These are phyloP conservation scores for Vespertilio murinus DNA, from an alignment of 2,797 vertebrate species.

Conservation along the genomic window DNA sequence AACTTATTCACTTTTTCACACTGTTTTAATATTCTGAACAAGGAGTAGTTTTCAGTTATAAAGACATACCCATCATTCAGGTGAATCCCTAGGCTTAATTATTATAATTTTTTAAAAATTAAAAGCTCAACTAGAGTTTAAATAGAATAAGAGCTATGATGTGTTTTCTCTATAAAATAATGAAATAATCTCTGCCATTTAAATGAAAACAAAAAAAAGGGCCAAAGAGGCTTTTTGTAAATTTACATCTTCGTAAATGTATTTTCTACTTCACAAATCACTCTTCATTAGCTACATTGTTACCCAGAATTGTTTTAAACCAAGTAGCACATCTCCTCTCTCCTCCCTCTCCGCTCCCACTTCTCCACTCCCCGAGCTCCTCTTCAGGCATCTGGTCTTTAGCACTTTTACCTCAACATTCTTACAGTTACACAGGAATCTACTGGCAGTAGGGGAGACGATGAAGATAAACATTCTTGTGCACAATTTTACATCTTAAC, in stretches of 20 bases:
- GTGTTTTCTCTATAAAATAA: background rate
- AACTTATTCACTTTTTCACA: background rate
- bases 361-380: background rate
- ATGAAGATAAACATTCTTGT: background rate
- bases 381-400: background rate
- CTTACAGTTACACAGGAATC: background rate
- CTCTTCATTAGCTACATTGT: background rate
- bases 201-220: conserved; percentile 17
- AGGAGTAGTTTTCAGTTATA: background rate
- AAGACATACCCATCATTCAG: background rate
- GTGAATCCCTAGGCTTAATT: conserved; percentile 14
- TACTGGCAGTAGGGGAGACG: background rate
- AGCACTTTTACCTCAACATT: background rate
- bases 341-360: background rate
- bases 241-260: background rate
- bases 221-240: background rate
- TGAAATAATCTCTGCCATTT: background rate
- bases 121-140: conserved; percentile 9
- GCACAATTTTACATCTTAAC: background rate
- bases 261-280: conserved; percentile 29
- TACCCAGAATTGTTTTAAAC: background rate
- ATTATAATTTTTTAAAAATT: conserved; percentile 9
- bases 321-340: background rate
- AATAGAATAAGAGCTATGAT: background rate
- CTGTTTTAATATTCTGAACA: conserved; percentile 31